A percentile compares a stretch with the other conserved stretches of the same genome.
Evolutionary conservation across 2,113 vertebrate genomes (phyloP).

Genomic region (Pelecanoides urinatrix): DNA sequence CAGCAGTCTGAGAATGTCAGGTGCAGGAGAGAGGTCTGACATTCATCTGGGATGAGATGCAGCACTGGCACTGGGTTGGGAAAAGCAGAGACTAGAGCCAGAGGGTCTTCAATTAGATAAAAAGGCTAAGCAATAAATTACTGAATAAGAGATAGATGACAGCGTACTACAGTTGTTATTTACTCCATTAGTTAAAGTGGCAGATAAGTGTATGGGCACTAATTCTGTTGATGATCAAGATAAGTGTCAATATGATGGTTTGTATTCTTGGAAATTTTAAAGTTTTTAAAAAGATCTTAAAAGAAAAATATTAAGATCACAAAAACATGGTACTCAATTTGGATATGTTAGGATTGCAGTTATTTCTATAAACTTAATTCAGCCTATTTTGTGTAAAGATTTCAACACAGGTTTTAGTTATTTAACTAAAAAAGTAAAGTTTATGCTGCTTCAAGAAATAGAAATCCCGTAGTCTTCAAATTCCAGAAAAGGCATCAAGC

Average conservation of each 20-base stretch:
- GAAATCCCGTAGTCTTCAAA: not conserved
- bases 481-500: not conserved
- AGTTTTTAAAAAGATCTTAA: not conserved
- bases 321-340: accelerated
- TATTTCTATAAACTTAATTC: not conserved
- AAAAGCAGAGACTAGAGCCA: not conserved
- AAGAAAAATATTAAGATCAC: not conserved
- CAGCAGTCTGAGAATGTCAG: not conserved
- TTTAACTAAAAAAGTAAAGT: not conserved
- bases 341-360: not conserved
- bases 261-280: not conserved
- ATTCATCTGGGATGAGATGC: not conserved
- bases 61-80: not conserved
- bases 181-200: not conserved
- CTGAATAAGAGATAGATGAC: not conserved
- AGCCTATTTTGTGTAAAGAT: not conserved
- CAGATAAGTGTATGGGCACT: not conserved
- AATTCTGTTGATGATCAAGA: not conserved
- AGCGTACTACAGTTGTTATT: not conserved
- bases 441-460: not conserved
- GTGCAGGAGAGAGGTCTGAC: not conserved
- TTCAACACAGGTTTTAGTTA: not conserved
- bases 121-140: not conserved
- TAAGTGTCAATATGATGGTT: not conserved
- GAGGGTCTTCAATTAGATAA: not conserved